Evolutionary conservation across 2,888 invertebrate genomes (phyloP).

Genomic region (Eilema sororculum): DNA sequence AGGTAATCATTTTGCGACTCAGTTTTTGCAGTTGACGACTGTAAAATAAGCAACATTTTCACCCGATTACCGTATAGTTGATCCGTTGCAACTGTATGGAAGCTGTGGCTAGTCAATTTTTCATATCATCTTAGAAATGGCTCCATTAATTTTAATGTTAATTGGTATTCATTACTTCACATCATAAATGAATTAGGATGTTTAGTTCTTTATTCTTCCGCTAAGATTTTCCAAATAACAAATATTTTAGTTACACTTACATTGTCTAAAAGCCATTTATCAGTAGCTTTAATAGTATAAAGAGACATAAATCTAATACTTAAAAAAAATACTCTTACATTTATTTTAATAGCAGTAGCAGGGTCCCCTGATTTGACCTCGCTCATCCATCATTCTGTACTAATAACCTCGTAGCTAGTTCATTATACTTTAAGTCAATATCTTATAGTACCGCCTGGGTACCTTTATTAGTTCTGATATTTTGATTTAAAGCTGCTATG

Average conservation of each 20-base stretch:
- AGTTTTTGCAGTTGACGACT: too few relatives aligned
- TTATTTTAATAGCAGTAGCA: conserved; percentile 25
- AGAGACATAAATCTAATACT: conserved; percentile 6
- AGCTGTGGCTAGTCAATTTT: neutral
- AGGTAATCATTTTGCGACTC: too few relatives aligned
- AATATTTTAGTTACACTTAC: neutral
- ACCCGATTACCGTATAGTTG: too few relatives aligned
- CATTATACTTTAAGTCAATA: conserved; percentile 18
- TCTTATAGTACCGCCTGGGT: neutral
- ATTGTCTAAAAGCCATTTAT: neutral
- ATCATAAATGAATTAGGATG: neutral
- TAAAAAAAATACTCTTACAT: conserved; percentile 12
- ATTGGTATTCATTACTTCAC: neutral
- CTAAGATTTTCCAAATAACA: neutral
- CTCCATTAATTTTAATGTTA: neutral
- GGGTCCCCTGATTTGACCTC: conserved; percentile 44
- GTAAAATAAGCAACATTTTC: too few relatives aligned
- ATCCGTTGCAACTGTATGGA: neutral
- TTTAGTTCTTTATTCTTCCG: too few relatives aligned
- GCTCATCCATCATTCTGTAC: conserved; percentile 46
- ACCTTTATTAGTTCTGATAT: conserved; percentile 1
- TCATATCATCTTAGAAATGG: neutral
- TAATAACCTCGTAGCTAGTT: conserved; percentile 20
- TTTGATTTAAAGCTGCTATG: conserved; percentile 1
- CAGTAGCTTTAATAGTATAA: neutral